Conservation (phyloP, 2,797 vertebrate species). For the Acanthurus tractus region DNA sequence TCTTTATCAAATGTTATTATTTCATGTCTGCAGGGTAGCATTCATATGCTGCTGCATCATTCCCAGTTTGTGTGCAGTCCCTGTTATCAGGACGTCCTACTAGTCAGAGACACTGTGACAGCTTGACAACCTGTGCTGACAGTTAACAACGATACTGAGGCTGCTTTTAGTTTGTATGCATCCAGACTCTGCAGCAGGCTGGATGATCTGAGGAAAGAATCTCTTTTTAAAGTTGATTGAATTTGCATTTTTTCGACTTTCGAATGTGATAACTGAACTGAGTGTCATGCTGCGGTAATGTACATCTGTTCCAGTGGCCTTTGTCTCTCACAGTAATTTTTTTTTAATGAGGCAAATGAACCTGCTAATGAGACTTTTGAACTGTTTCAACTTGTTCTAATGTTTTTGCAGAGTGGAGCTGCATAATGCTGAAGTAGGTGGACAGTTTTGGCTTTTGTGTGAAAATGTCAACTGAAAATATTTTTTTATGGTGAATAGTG, state of each 20-base stretch:
- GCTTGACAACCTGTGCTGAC: conserved; percentile 70
- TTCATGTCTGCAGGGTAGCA: conserved; percentile 29
- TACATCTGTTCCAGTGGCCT: not conserved
- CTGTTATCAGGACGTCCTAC: conserved; percentile 46
- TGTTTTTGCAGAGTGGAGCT: not conserved
- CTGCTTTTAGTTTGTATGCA: conserved; percentile 50
- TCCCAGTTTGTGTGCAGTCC: conserved; percentile 32
- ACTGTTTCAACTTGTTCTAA: conserved; percentile 20
- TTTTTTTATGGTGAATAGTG: not conserved
- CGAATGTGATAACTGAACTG: conserved; percentile 4
- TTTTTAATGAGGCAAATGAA: not conserved
- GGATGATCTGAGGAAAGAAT: conserved; percentile 31
- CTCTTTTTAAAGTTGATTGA: conserved; percentile 10
- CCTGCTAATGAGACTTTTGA: not conserved
- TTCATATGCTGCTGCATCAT: conserved; percentile 30
- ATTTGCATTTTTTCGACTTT: conserved; percentile 24
- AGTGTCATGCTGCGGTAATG: not conserved
- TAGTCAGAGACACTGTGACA: conserved; percentile 60
- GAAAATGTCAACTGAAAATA: conserved; percentile 4
- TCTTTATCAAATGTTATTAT: not conserved
- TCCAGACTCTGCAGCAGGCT: conserved; percentile 45
- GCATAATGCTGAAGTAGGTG: not conserved
- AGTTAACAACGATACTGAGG: conserved; percentile 58
- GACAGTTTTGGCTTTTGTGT: conserved; percentile 14
- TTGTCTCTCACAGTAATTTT: not conserved